Evolutionary conservation across 2,888 invertebrate species (phyloP).

Genomic region (Crepidodera aurea): DNA sequence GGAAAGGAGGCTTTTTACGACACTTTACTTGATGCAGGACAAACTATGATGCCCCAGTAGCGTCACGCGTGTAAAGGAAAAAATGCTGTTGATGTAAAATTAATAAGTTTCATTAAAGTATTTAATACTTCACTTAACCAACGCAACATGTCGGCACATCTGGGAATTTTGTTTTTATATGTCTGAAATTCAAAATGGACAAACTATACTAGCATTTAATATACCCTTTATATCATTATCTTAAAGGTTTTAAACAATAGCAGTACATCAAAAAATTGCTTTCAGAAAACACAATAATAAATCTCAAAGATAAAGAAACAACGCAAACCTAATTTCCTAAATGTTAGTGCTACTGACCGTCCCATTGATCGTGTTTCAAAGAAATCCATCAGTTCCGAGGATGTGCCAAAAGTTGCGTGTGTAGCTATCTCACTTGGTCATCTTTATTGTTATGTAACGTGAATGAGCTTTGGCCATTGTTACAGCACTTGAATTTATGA

Average conservation of each 20-base stretch:
- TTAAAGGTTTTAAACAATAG: no score
- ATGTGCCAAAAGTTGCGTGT: constrained; percentile 28
- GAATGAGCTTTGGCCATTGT: constrained; percentile 34
- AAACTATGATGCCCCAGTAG: not conserved
- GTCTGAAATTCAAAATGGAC: no score
- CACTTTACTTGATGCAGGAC: not conserved
- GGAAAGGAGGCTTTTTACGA: constrained; percentile 11
- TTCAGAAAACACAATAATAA: constrained; percentile 6
- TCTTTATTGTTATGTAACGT: constrained; percentile 35
- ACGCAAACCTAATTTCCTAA: constrained; percentile 22
- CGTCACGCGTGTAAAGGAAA: not conserved
- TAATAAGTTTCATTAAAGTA: no score
- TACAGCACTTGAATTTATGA: constrained; percentile 37
- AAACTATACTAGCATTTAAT: no score
- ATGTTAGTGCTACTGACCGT: constrained; percentile 14
- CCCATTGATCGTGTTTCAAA: constrained; percentile 17
- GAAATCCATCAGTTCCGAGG: constrained; percentile 22
- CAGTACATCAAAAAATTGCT: not conserved
- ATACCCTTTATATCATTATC: no score
- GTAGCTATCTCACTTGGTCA: constrained; percentile 31
- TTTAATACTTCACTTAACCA: no score
- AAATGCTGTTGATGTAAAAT: not conserved
- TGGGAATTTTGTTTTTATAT: no score
- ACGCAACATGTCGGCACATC: no score
- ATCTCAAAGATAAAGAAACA: constrained; percentile 10